Evolutionary conservation across 1,140 invertebrate genomes (phyloP).

Genomic region (Drosophila orena): DNA sequence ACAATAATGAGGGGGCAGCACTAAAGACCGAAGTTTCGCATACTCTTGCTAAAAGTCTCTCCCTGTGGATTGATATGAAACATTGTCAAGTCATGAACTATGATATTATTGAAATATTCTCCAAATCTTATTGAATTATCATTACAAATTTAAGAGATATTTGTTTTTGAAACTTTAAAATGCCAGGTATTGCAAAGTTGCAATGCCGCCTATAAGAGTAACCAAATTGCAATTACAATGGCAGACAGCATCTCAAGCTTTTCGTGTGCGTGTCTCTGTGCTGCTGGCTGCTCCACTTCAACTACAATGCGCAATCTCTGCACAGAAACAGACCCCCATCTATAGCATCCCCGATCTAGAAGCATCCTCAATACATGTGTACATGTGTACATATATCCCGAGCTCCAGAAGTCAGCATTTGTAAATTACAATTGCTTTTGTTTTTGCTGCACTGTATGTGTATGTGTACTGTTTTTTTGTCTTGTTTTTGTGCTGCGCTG

Average conservation of each 20-base stretch:
- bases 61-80: constrained; percentile 5
- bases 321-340: constrained; percentile 26
- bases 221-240: constrained; percentile 24
- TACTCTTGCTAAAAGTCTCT: not conserved
- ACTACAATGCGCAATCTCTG: constrained; percentile 69
- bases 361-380: constrained; percentile 5
- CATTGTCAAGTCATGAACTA: not conserved
- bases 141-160: not conserved
- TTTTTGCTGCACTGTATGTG: constrained; percentile 43
- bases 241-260: constrained; percentile 21
- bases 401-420: constrained; percentile 49
- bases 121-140: not conserved
- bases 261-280: not conserved
- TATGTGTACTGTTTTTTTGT: constrained; percentile 25
- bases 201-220: constrained; percentile 18
- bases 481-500: constrained; percentile 11
- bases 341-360: constrained; percentile 19
- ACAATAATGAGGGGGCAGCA: constrained; percentile 23
- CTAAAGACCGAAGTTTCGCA: not conserved
- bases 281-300: constrained; percentile 57
- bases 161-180: not conserved
- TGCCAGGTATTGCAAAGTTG: not conserved
- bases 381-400: constrained; percentile 12
- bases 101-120: not conserved
- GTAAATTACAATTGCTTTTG: constrained; percentile 77